These are phyloP conservation scores for Euthynnus affinis DNA, from an alignment of 2,797 vertebrate genomes.

Conservation along the genomic window DNA sequence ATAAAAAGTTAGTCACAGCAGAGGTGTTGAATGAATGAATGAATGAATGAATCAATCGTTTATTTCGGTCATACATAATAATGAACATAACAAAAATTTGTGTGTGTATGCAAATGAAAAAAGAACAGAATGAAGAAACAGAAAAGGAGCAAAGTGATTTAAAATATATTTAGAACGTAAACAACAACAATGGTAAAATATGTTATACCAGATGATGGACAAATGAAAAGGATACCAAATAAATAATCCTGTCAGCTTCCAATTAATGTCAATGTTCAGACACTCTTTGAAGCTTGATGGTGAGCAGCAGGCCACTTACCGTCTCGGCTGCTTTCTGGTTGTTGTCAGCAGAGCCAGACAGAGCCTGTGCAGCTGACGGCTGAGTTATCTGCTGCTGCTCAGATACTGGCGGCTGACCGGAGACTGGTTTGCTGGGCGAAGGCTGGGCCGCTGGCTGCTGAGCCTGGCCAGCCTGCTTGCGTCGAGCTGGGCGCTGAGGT, in stretches of 20 bases:
- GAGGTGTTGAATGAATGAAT: too few relatives aligned
- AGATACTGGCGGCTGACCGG: slow-evolving; percentile 43
- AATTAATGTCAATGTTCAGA: slow-evolving; percentile 7
- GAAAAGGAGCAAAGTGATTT: neutral
- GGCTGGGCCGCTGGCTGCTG: slow-evolving; percentile 59
- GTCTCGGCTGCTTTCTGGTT: slow-evolving; percentile 68
- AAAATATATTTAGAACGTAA: neutral
- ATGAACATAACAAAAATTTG: too few relatives aligned
- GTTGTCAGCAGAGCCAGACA: slow-evolving; percentile 52
- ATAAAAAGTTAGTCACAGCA: neutral
- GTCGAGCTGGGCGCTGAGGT: slow-evolving; percentile 85
- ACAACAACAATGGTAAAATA: too few relatives aligned
- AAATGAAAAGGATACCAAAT: neutral
- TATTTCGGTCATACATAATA: too few relatives aligned
- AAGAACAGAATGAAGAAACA: neutral
- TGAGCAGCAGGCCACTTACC: slow-evolving; percentile 54
- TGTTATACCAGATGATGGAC: neutral
- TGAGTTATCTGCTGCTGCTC: slow-evolving; percentile 60
- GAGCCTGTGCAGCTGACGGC: slow-evolving; percentile 51
- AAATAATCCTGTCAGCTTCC: neutral
- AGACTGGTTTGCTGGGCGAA: slow-evolving; percentile 60
- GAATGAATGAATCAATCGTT: too few relatives aligned
- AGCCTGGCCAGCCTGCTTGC: slow-evolving; percentile 74
- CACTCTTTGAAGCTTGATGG: slow-evolving; percentile 9
- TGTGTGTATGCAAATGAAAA: too few relatives aligned